Evolutionary conservation across 2,113 vertebrate species (phyloP), one percentile per base, ranked within the genome.

Genomic region (Hippocampus comes): DNA sequence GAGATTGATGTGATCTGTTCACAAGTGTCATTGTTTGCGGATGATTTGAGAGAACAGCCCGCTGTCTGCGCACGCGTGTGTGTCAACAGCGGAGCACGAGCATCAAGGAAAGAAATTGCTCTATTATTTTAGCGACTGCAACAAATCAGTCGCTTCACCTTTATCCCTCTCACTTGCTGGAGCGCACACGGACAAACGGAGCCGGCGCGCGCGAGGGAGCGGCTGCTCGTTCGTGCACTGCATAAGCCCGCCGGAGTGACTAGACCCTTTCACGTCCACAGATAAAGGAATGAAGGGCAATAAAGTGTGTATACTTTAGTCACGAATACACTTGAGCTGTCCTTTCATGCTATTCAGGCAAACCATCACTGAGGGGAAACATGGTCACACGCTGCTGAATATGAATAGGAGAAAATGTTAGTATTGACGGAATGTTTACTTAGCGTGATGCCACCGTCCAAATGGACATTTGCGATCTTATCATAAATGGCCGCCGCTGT

Each of bases 1-100:
- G 82, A 91, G 91, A 92, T 93, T 92, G 89, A 93, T 91, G 88
- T 81, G 81, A 90, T 91, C 89, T 89, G 86, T 81, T 90, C 78
- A 68, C 84, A 82, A 81, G 14, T 84, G 88, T 90, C 82, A 83
- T 84, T 88, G 87, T 91, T 86, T 84, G 83, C 77, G 77, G 86
- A 89, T 81, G 77, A 89, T 89, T 89, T 85, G 88, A 90, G 84
- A 77, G 79, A 91, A 90, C 89, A 83, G 89, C 81, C 82, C 81
- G 81, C 83, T 89, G 66, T 64, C 63, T 70, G 66, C 68, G 43
- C 23, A 71, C 68, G 66, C 56, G 72, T 76, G 78, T 72, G 80
- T 53, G 83, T 87, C 82, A 84, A 87, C 74, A 82, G 80, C 82
- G 76, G 77, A 77, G 76, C 63, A 43, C 53, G 81, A 86, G 85